Conservation (phyloP, 2,797 vertebrate genomes). For the Petrocephalus schoutedeni region DNA sequence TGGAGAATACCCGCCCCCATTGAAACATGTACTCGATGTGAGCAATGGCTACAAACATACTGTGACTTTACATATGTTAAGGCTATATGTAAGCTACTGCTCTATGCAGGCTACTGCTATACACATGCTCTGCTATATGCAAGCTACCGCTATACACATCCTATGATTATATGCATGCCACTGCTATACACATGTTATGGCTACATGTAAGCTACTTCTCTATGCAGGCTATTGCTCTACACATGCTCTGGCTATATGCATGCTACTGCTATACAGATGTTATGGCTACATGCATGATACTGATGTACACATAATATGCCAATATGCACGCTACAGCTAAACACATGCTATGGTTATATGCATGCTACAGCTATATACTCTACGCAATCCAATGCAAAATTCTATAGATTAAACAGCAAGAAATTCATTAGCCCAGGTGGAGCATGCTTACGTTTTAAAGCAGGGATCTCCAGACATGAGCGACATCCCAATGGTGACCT, state of each 20-base stretch:
- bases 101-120: not conserved
- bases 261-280: too few relatives aligned
- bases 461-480: slow-evolving; percentile 80
- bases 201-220: not conserved
- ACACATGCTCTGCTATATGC: not conserved
- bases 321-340: not conserved
- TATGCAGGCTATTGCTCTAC: not conserved
- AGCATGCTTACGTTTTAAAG: slow-evolving; percentile 79
- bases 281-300: not conserved
- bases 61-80: not conserved
- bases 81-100: not conserved
- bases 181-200: not conserved
- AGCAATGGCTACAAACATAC: not conserved
- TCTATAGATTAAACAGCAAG: not conserved
- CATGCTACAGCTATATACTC: not conserved
- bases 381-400: not conserved
- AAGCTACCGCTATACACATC: not conserved
- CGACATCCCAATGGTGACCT: slow-evolving; percentile 81
- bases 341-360: too few relatives aligned
- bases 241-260: not conserved
- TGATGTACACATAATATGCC: too few relatives aligned
- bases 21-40: not conserved
- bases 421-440: not conserved
- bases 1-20: not conserved
- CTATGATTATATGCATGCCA: not conserved